These are phyloP conservation scores for Propithecus deckenii DNA, from an alignment of 2,797 vertebrate genomes.

Conservation along the genomic window DNA sequence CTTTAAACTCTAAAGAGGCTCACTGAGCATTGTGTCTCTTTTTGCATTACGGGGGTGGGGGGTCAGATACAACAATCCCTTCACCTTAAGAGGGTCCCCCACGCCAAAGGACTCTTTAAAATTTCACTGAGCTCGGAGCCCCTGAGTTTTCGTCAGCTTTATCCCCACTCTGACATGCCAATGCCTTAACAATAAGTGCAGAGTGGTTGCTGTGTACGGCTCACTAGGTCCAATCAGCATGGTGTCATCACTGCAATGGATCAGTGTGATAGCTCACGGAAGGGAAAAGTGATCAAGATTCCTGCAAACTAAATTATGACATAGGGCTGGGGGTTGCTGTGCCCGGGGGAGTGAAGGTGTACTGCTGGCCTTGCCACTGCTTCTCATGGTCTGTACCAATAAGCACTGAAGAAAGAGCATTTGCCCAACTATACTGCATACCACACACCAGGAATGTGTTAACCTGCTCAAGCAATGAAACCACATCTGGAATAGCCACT, in stretches of 20 bases:
- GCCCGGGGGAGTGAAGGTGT: neutral
- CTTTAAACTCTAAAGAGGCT: too few species aligned
- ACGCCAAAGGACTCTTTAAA: neutral
- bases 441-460: neutral
- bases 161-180: neutral
- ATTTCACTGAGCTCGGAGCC: neutral
- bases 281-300: neutral
- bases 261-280: neutral
- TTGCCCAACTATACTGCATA: neutral
- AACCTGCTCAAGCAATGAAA: neutral
- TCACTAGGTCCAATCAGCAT: neutral
- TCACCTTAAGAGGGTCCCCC: neutral
- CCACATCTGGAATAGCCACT: neutral
- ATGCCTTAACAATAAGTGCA: neutral
- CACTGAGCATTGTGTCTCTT: too few species aligned
- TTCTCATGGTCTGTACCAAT: neutral
- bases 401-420: neutral
- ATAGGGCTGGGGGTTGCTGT: neutral
- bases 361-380: neutral
- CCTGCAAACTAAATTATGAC: neutral
- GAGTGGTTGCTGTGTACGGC: neutral
- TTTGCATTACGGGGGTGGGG: too few species aligned
- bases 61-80: neutral
- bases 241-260: too few species aligned
- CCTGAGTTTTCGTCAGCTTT: neutral